A percentile compares a stretch with the other conserved stretches of the same genome.
These are phyloP conservation scores for Zoanthus solanderi DNA, from an alignment of 92 coral and sea anemone species.

Conservation along the genomic window DNA sequence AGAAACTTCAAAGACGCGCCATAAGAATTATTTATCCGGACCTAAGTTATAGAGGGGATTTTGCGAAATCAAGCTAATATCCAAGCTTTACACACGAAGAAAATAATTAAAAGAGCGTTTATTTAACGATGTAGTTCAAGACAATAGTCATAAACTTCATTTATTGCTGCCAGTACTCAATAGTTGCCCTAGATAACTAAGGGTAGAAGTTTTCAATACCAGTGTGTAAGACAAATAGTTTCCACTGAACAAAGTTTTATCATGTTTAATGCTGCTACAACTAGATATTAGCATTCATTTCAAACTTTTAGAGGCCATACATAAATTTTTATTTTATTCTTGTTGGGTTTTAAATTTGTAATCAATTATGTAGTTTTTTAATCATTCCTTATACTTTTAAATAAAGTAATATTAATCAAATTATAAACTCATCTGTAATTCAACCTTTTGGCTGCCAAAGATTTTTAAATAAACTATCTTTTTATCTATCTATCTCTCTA, in stretches of 20 bases:
- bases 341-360: background rate
- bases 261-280: constrained; percentile 19
- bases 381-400: background rate
- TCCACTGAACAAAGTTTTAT: background rate
- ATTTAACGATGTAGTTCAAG: constrained; percentile 3
- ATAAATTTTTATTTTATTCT: background rate
- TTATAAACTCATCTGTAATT: constrained; percentile 3
- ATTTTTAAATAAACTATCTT: constrained; percentile 45
- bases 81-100: constrained; percentile 14
- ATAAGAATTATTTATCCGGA: constrained; percentile 29
- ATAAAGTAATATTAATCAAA: background rate
- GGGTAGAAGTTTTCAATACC: constrained; percentile 27
- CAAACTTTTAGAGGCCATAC: constrained; percentile 9
- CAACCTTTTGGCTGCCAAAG: constrained; percentile 56
- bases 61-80: background rate
- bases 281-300: constrained; percentile 15
- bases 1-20: constrained; percentile 31
- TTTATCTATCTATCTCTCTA: background rate
- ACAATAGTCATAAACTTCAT: constrained; percentile 7
- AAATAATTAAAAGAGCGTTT: constrained; percentile 12
- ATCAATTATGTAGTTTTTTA: background rate
- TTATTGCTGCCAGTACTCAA: constrained; percentile 11
- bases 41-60: constrained; percentile 10
- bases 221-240: constrained; percentile 23
- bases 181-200: constrained; percentile 5